Evolutionary conservation across 2,888 invertebrate species (phyloP).

Genomic region (Ochlodes sylvanus): DNA sequence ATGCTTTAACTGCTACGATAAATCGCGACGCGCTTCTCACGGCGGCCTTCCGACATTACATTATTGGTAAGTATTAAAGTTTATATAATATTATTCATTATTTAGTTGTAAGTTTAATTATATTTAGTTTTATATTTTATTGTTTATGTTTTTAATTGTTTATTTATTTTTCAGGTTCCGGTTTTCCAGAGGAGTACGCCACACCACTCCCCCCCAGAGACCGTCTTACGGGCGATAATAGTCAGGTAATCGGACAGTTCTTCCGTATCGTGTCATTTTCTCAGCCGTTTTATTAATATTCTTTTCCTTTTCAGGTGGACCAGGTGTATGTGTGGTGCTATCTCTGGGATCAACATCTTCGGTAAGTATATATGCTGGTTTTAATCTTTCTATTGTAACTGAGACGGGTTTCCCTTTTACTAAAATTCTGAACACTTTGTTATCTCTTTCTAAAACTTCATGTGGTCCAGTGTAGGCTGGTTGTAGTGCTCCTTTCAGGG

Average conservation of each 20-base stretch:
- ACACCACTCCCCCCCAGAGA: slow-evolving; percentile 4
- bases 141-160: too few relatives aligned
- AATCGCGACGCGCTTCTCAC: too few relatives aligned
- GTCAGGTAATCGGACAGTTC: slow-evolving; percentile 1
- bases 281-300: neutral
- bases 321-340: neutral
- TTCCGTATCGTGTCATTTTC: neutral
- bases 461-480: slow-evolving; percentile 50
- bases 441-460: slow-evolving; percentile 42
- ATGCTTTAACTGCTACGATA: too few relatives aligned
- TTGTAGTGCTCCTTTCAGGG: slow-evolving; percentile 43
- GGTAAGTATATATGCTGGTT: slow-evolving; percentile 44
- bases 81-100: too few relatives aligned
- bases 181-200: neutral
- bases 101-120: too few relatives aligned
- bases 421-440: slow-evolving; percentile 45
- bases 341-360: neutral
- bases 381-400: slow-evolving; percentile 46
- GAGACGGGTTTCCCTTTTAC: slow-evolving; percentile 43
- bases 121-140: too few relatives aligned
- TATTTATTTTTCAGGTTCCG: too few relatives aligned
- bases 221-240: neutral
- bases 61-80: too few relatives aligned
- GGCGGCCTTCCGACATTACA: too few relatives aligned
- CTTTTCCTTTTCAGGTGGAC: neutral